Evolutionary conservation across 2,888 invertebrate genomes (phyloP), one percentile per base, ranked within the genome.

Genomic region (Bugula neritina): DNA sequence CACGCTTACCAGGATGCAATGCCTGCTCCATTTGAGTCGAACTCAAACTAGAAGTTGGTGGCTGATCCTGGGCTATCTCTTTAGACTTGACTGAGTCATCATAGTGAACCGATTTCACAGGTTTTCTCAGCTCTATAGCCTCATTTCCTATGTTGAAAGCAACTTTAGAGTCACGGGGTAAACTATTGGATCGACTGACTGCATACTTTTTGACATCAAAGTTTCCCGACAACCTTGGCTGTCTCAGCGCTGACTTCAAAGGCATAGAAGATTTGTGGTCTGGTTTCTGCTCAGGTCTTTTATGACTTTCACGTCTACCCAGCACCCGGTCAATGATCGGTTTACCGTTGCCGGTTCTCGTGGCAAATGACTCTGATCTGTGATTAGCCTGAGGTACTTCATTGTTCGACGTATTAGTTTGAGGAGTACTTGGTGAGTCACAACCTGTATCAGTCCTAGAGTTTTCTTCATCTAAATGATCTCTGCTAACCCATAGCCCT

Each of bases 401-500:
- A 43, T 43, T 43, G 17, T 43, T 5, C 17, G 17, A 10, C 5
- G 5, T 5, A 17, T 43, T 17, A 43, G 5, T 43, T 5, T 5
- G 43, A 17, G 43, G 43, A 10, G 43, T 17, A 5, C 10, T 43
- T 17, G 43, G 43, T 10, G 34, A 31, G 10, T 63, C 63, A 3
- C 31, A 2, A 31, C 63, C 34, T 34, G 29, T 31, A 10, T 63
- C 63, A 29, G 10, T 63, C 27, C 27, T 25, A 31, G 63, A 34
- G 31, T 29, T 29, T 25, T 31, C 63, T 31, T 63, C 63, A 34
- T 63, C 34, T 63, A 63, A 34, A 34, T 63, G 2, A 2, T 63
- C 63, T 31, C 34, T 63, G n/a, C 63, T 63, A 27, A 63, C 31
- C 63, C 63, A 63, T n/a, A 63, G n/a, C 10, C 31, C 63, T 63